These are phyloP conservation scores for Trinectes maculatus DNA, from an alignment of 2,113 vertebrate genomes.

Conservation along the genomic window DNA sequence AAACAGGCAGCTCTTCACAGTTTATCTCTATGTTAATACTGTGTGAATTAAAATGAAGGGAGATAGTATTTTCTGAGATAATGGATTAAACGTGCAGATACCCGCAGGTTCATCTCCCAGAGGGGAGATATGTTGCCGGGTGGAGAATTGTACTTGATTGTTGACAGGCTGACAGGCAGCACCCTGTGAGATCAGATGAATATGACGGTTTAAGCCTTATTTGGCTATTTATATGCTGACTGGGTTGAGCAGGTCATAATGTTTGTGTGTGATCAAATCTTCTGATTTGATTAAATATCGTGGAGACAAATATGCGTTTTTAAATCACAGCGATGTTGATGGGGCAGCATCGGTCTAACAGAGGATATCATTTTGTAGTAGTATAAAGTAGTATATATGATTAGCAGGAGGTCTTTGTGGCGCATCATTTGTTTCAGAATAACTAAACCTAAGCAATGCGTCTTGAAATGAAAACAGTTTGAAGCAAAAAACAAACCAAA, in stretches of 20 bases:
- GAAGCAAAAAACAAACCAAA: too few species aligned
- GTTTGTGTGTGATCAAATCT: slow-evolving; percentile 20
- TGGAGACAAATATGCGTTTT: too few species aligned
- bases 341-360: too few species aligned
- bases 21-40: not conserved
- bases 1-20: not conserved
- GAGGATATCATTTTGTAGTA: too few species aligned
- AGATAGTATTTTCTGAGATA: slow-evolving; percentile 1
- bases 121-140: slow-evolving; percentile 28
- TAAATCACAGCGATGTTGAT: too few species aligned
- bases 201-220: slow-evolving; percentile 48
- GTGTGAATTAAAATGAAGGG: slow-evolving; percentile 14
- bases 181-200: slow-evolving; percentile 50
- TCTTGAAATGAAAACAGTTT: too few species aligned
- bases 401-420: too few species aligned
- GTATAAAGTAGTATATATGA: too few species aligned
- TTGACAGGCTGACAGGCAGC: slow-evolving; percentile 38
- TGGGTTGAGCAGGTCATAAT: not conserved
- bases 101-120: slow-evolving; percentile 26
- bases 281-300: slow-evolving; percentile 1
- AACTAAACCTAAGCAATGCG: too few species aligned
- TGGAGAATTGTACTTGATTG: slow-evolving; percentile 50
- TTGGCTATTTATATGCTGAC: slow-evolving; percentile 36
- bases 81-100: slow-evolving; percentile 33
- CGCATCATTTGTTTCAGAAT: too few species aligned